phyloP scores from a whole-genome alignment of 2,113 vertebrate genomes.

The Vireo altiloquus region DNA sequence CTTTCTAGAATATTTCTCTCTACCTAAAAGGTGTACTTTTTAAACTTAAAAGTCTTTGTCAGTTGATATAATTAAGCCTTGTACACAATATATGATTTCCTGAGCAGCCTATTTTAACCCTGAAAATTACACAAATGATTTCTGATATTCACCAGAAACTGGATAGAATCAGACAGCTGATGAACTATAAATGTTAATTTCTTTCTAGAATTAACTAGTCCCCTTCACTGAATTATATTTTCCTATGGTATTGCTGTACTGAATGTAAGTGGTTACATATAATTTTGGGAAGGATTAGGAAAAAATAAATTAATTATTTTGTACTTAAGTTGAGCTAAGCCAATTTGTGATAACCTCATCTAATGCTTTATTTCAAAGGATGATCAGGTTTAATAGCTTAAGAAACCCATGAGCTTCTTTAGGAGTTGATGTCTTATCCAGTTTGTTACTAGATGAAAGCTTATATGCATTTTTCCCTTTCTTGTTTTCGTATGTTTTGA shows the following conservation, averaged over 20 bases:
- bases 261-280: not conserved
- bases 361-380: not conserved
- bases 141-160: not conserved
- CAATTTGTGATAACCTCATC: not conserved
- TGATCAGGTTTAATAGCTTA: not conserved
- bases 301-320: not conserved
- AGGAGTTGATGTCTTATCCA: not conserved
- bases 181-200: not conserved
- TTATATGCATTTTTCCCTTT: not conserved
- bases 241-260: not conserved
- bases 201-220: not conserved
- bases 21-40: not conserved
- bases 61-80: not conserved
- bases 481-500: not conserved
- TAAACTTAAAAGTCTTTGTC: not conserved
- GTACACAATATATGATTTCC: not conserved
- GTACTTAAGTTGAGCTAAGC: not conserved
- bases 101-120: not conserved
- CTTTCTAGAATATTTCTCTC: constrained; percentile 6
- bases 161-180: not conserved
- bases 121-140: not conserved
- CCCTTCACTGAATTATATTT: not conserved
- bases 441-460: not conserved
- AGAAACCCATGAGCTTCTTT: not conserved
- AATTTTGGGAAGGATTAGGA: not conserved